A percentile compares a stretch with the other conserved stretches of the same genome.
phyloP scores from a whole-genome alignment of 2,797 vertebrate genomes.

The Chelon auratus region DNA sequence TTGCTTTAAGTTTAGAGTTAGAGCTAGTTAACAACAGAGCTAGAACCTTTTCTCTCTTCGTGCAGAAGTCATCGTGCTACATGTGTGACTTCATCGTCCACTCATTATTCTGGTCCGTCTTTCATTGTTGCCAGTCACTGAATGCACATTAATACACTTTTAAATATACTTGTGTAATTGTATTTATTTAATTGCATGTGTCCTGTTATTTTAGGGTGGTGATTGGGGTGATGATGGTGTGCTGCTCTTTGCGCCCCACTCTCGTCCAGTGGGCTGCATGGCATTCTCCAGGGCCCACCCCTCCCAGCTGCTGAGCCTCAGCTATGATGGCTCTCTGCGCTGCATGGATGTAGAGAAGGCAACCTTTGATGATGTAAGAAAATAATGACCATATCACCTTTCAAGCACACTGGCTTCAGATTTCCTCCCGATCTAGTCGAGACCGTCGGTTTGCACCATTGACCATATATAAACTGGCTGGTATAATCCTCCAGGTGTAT shows the following conservation, averaged over 20 bases:
- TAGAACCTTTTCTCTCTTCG: too few relatives aligned
- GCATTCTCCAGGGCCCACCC: slow-evolving; percentile 85
- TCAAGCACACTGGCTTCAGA: background rate
- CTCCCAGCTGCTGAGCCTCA: slow-evolving; percentile 87
- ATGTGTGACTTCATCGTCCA: too few relatives aligned
- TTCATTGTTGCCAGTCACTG: background rate
- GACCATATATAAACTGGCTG: fast-evolving
- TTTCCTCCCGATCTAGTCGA: background rate
- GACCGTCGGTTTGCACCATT: background rate
- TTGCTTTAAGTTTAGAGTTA: background rate
- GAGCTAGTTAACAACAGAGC: background rate
- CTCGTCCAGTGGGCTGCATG: slow-evolving; percentile 80
- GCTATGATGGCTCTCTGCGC: slow-evolving; percentile 87
- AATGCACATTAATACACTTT: background rate
- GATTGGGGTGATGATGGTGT: slow-evolving; percentile 77
- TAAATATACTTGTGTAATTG: background rate
- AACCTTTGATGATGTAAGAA: slow-evolving; percentile 89
- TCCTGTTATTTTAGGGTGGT: slow-evolving; percentile 68
- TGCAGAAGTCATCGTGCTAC: too few relatives aligned
- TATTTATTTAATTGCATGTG: background rate
- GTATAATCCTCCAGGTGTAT: slow-evolving; percentile 82
- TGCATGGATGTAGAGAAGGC: slow-evolving; percentile 88
- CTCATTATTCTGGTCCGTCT: background rate
- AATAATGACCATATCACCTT: background rate
- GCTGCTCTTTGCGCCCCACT: slow-evolving; percentile 85